phyloP scores from a whole-genome alignment of 2,888 invertebrate genomes.

The Odontomyia ornata region DNA sequence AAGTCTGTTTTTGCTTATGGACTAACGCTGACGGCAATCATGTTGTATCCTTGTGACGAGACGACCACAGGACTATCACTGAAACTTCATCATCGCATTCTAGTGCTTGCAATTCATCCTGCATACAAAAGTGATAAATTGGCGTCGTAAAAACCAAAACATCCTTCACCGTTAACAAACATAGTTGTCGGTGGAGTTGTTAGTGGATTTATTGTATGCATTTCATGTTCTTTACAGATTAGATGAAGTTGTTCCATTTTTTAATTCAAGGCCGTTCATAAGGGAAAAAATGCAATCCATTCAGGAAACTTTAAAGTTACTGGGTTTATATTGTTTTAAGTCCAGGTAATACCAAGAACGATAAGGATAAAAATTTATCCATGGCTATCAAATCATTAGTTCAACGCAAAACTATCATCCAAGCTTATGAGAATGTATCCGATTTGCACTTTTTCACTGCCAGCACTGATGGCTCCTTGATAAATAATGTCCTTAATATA shows the following conservation, averaged over 20 bases:
- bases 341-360: no score
- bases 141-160: conserved; percentile 22
- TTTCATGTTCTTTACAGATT: conserved; percentile 7
- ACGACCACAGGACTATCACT: not conserved
- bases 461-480: conserved; percentile 21
- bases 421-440: not conserved
- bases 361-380: no score
- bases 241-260: not conserved
- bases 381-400: no score
- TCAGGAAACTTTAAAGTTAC: no score
- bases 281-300: no score
- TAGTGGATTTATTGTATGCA: not conserved
- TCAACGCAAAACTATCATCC: no score
- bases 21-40: conserved; percentile 12
- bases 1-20: conserved; percentile 45
- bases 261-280: no score
- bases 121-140: conserved; percentile 43
- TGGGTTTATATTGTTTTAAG: no score
- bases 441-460: not conserved
- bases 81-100: conserved; percentile 26
- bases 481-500: conserved; percentile 14
- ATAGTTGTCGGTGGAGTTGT: no score
- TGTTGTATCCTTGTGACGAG: not conserved
- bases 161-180: conserved; percentile 1
- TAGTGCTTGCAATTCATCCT: conserved; percentile 10